These are phyloP conservation scores for Pedionomus torquatus DNA, from an alignment of 2,113 vertebrate species.

Conservation along the genomic window DNA sequence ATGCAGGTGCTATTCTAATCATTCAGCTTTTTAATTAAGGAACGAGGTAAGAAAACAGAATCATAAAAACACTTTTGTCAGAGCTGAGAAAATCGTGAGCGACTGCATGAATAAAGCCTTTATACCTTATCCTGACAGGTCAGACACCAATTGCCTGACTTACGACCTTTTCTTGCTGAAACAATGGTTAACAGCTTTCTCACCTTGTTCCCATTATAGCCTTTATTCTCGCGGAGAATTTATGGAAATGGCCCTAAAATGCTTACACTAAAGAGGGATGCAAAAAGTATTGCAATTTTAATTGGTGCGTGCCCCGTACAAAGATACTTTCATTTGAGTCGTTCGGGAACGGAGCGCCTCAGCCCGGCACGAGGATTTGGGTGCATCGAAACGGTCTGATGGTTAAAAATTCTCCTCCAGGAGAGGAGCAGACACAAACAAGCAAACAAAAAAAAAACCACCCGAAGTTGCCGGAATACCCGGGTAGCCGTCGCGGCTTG, in stretches of 20 bases:
- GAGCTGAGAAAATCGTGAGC: conserved; percentile 79
- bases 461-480: conserved; percentile 29
- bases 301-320: conserved; percentile 54
- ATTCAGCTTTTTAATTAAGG: conserved; percentile 86
- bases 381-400: not conserved
- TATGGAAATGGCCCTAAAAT: conserved; percentile 73
- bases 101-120: conserved; percentile 82
- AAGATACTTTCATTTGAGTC: conserved; percentile 39
- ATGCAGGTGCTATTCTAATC: conserved; percentile 92
- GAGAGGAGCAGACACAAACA: not conserved
- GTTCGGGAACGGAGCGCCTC: not conserved
- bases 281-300: conserved; percentile 60
- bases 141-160: conserved; percentile 80
- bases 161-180: conserved; percentile 81
- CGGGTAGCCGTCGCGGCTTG: not conserved
- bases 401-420: not conserved
- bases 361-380: not conserved
- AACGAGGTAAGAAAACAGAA: conserved; percentile 84
- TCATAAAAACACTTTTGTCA: conserved; percentile 86
- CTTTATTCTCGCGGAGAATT: conserved; percentile 73
- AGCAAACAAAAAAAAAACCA: conserved; percentile 13
- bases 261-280: conserved; percentile 64
- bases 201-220: conserved; percentile 77
- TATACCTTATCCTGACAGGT: conserved; percentile 82
- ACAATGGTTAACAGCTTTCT: conserved; percentile 81